Conservation (phyloP, 2,888 invertebrate species). For the Bombylius major region DNA sequence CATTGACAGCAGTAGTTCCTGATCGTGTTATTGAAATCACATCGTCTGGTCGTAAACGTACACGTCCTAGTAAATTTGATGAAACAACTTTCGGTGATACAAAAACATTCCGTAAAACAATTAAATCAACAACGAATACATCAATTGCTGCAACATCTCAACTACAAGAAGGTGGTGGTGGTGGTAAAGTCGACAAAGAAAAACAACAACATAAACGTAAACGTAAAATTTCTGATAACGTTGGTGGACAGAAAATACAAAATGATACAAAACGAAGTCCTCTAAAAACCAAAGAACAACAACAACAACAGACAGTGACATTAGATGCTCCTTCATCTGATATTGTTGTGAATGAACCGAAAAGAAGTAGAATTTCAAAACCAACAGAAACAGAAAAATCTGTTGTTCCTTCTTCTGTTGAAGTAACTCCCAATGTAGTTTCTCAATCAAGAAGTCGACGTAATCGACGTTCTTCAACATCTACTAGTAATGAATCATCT, state of each 20-base stretch:
- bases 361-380: background rate
- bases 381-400: background rate
- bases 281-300: background rate
- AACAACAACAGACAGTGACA: background rate
- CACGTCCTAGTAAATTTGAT: slow-evolving; percentile 50
- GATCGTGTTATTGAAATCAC: slow-evolving; percentile 40
- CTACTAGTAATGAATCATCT: background rate
- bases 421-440: background rate
- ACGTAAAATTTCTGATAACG: background rate
- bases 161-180: slow-evolving; percentile 1
- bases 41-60: slow-evolving; percentile 49
- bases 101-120: slow-evolving; percentile 1
- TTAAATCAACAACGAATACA: background rate
- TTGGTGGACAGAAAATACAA: background rate
- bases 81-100: slow-evolving; percentile 44
- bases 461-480: background rate
- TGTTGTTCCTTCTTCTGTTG: background rate
- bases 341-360: background rate
- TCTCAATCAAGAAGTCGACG: background rate
- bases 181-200: background rate
- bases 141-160: background rate
- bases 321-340: background rate
- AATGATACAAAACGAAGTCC: background rate
- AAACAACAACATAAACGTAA: background rate
- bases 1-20: slow-evolving; percentile 11